These are phyloP conservation scores for Charina bottae DNA, from an alignment of 2,113 vertebrate species.

Conservation along the genomic window DNA sequence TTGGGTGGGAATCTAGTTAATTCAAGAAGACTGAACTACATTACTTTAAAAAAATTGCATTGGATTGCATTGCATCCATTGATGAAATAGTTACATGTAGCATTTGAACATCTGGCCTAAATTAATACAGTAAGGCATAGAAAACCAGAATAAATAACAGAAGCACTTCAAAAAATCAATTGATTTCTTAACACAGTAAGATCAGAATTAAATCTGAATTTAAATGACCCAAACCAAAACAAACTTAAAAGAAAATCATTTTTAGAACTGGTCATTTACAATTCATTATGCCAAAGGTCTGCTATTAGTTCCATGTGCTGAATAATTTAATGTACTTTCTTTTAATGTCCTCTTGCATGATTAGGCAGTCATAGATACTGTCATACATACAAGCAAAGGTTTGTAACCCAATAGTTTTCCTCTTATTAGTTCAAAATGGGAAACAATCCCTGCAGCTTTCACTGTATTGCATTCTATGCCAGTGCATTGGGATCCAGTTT, in stretches of 20 bases:
- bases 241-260: neutral
- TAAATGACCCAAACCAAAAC: neutral
- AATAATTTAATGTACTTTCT: neutral
- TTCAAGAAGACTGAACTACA: neutral
- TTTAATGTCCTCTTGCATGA: neutral
- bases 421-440: neutral
- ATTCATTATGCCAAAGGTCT: slow-evolving; percentile 3
- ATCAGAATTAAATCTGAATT: neutral
- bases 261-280: neutral
- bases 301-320: neutral
- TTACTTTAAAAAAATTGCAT: neutral
- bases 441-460: neutral
- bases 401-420: neutral
- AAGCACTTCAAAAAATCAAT: neutral
- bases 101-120: neutral
- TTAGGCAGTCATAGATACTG: neutral
- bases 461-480: neutral
- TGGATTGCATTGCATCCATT: neutral
- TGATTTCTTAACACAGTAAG: neutral
- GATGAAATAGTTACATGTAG: neutral
- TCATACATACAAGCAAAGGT: neutral
- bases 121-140: neutral
- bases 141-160: neutral
- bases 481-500: neutral
- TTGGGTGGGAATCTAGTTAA: neutral